A percentile compares a stretch with the other conserved stretches of the same genome.
phyloP scores from a whole-genome alignment of 2,888 invertebrate genomes.

The Thera britannica region DNA sequence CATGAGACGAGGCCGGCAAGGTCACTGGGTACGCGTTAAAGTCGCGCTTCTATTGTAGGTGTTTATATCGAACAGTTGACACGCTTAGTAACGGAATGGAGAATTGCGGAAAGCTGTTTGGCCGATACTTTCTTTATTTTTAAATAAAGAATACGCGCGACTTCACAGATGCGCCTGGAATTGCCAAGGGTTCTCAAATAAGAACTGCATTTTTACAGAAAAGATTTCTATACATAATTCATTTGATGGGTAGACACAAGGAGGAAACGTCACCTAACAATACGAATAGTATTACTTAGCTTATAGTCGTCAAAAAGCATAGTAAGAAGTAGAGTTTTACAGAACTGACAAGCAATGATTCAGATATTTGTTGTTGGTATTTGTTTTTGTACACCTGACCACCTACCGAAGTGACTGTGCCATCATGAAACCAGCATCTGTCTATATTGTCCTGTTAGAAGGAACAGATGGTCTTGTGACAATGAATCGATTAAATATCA shows the following conservation, averaged over 20 bases:
- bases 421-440: not conserved
- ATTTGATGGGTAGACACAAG: not conserved
- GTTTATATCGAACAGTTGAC: slow-evolving; percentile 1
- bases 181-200: not conserved
- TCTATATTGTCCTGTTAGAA: slow-evolving; percentile 2
- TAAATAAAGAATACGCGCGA: not conserved
- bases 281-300: not conserved
- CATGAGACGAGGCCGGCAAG: slow-evolving; percentile 58
- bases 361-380: too few relatives aligned
- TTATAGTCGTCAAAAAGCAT: not conserved
- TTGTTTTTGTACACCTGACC: too few relatives aligned
- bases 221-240: not conserved
- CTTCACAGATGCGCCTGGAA: not conserved
- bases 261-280: not conserved
- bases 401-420: too few relatives aligned
- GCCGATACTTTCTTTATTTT: slow-evolving; percentile 1
- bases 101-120: slow-evolving; percentile 5
- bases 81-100: slow-evolving; percentile 7
- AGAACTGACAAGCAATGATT: not conserved
- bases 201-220: not conserved
- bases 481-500: slow-evolving; percentile 4
- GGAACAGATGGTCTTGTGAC: slow-evolving; percentile 7
- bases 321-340: not conserved
- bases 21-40: slow-evolving; percentile 44
- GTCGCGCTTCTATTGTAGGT: slow-evolving; percentile 16